Percentiles rank a stretch among this genome's conserved stretches.
phyloP scores from a whole-genome alignment of 2,113 vertebrate genomes.

The Protobothrops mucrosquamatus region DNA sequence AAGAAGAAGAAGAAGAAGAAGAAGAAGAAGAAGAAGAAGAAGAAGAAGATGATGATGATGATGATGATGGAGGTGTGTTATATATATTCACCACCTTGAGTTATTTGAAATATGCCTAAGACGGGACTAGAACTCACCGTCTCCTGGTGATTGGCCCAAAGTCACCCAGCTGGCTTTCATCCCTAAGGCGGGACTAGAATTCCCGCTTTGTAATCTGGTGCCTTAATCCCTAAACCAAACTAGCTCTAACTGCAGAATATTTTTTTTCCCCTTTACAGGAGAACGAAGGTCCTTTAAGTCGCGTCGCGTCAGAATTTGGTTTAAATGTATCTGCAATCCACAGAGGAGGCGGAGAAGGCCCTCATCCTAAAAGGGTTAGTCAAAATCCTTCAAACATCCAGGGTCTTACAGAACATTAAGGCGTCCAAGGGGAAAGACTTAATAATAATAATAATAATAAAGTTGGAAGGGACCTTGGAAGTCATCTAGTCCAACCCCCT shows the following conservation, averaged over 20 bases:
- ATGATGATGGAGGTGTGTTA: too few species aligned
- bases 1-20: too few species aligned
- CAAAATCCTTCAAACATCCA: neutral
- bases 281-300: slow-evolving; percentile 32
- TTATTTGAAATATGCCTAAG: neutral
- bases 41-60: too few species aligned
- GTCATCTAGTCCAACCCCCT: too few species aligned
- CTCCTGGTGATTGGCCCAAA: neutral
- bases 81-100: too few species aligned
- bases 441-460: too few species aligned
- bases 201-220: neutral
- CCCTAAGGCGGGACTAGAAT: too few species aligned
- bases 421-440: neutral
- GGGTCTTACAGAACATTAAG: neutral
- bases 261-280: slow-evolving; percentile 66
- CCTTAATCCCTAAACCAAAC: neutral
- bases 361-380: slow-evolving; percentile 69
- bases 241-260: neutral
- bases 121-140: neutral
- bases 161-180: neutral
- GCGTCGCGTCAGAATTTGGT: slow-evolving; percentile 76
- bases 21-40: too few species aligned
- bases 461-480: too few species aligned
- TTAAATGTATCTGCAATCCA: slow-evolving; percentile 80
- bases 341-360: slow-evolving; percentile 61